These are phyloP conservation scores for Himalopsyche tibetana DNA, from an alignment of 2,888 invertebrate species.

Conservation along the genomic window DNA sequence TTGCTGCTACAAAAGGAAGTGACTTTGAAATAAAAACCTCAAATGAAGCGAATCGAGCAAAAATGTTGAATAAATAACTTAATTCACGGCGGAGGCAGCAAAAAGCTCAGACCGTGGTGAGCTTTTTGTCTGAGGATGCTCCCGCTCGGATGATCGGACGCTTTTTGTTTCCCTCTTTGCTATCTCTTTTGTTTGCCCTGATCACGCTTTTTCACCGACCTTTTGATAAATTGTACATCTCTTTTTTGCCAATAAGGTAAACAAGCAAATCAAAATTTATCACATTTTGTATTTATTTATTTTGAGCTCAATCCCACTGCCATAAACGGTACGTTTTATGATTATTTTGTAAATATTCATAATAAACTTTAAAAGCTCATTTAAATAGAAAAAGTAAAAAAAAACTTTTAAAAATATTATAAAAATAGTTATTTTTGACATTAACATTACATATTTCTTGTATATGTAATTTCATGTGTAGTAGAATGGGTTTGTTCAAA, in stretches of 20 bases:
- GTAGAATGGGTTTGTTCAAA: no score
- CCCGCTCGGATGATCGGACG: slow-evolving; percentile 52
- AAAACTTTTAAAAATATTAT: no score
- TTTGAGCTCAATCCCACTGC: not conserved
- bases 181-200: slow-evolving; percentile 51
- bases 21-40: slow-evolving; percentile 47
- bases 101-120: slow-evolving; percentile 17
- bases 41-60: slow-evolving; percentile 47
- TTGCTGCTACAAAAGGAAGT: slow-evolving; percentile 15
- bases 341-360: no score
- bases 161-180: slow-evolving; percentile 49
- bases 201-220: slow-evolving; percentile 51
- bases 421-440: no score
- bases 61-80: slow-evolving; percentile 54
- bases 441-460: no score
- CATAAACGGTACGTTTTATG: not conserved
- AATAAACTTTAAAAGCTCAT: no score
- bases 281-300: slow-evolving; percentile 20
- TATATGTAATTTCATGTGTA: no score
- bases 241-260: slow-evolving; percentile 50
- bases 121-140: slow-evolving; percentile 51
- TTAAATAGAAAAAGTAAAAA: no score
- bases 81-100: slow-evolving; percentile 10
- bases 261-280: slow-evolving; percentile 55
- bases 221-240: slow-evolving; percentile 57